Evolutionary conservation across 2,797 vertebrate species (phyloP), one percentile per base, ranked within the genome.

Genomic region (Xiphophorus birchmanni): DNA sequence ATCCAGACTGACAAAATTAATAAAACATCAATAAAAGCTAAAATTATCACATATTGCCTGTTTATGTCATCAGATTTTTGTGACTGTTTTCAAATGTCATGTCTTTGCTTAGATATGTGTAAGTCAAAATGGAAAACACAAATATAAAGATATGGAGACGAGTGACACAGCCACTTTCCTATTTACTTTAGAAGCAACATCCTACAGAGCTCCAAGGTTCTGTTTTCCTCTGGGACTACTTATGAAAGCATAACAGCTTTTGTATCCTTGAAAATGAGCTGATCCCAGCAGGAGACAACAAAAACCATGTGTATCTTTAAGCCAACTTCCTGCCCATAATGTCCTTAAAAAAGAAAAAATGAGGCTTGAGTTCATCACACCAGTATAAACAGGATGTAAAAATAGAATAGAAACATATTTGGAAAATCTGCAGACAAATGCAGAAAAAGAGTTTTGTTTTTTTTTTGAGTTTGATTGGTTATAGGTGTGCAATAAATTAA

Each of bases 211-310:
- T 52, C 58, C 69, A 6, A 77, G 65, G 77, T 67, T 13, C 52
- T 7, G 0, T 42, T 75, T 54, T 87, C 83, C 75, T 84, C 56
- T 72, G 84, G 85, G 84, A 79, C 81, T 82, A 69, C 82, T 86
- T 76, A 84, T 84, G 69, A 88, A 83, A 77, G 37, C 76, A 86
- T 71, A 52, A 67, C 81, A 84, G 82, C 82, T 91, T 89, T 89
- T 84, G 87, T 90, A 88, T 90, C 84, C 80, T 86, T 40, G 52
- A 88, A 74, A 84, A 87, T 80, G 77, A 67, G 52, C 63, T 72
- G 80, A 77, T 83, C 76, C 81, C 80, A 87, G 40, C 72, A 86
- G 80, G 72, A 47, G 44, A 81, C 82, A 86, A 89, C 82, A 89
- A 42, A 37, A 37, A 10, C 37, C 1, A 12, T 26, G 65, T 69